A percentile compares a stretch with the other conserved stretches of the same genome.
phyloP scores from a whole-genome alignment of 1,140 invertebrate species.

The Pogonomyrmex californicus region DNA sequence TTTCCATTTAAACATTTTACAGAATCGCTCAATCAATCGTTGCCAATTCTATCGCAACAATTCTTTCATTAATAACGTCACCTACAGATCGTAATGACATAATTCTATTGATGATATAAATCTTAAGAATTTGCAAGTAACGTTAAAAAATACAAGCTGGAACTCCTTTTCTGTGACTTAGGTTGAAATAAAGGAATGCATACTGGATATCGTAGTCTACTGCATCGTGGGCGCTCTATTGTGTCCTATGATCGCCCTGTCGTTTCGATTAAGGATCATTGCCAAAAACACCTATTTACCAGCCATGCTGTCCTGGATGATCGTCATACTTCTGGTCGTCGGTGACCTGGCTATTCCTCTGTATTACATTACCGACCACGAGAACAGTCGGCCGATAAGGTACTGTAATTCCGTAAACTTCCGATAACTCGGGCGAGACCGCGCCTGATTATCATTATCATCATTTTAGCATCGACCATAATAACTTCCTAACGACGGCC shows the following conservation, averaged over 20 bases:
- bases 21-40: neutral
- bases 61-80: neutral
- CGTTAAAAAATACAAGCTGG: neutral
- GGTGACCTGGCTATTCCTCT: conserved; percentile 88
- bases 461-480: neutral
- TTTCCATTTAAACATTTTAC: neutral
- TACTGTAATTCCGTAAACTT: conserved; percentile 60
- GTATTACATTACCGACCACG: conserved; percentile 85
- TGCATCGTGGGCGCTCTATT: conserved; percentile 82
- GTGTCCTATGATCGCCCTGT: conserved; percentile 86
- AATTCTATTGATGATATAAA: neutral
- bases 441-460: conserved; percentile 69
- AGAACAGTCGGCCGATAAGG: conserved; percentile 81
- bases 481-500: neutral
- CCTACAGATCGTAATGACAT: too few species aligned
- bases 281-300: conserved; percentile 86
- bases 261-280: conserved; percentile 85
- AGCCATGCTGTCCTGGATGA: conserved; percentile 86
- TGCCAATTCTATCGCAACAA: neutral
- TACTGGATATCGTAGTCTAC: conserved; percentile 83
- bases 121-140: neutral
- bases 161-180: conserved; percentile 64
- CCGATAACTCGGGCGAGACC: conserved; percentile 36
- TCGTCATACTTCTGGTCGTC: conserved; percentile 84
- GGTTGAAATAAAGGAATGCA: conserved; percentile 81